Evolutionary conservation across 2,888 invertebrate species (phyloP), one percentile per base, ranked within the genome.

Genomic region (Platynereis dumerilii): DNA sequence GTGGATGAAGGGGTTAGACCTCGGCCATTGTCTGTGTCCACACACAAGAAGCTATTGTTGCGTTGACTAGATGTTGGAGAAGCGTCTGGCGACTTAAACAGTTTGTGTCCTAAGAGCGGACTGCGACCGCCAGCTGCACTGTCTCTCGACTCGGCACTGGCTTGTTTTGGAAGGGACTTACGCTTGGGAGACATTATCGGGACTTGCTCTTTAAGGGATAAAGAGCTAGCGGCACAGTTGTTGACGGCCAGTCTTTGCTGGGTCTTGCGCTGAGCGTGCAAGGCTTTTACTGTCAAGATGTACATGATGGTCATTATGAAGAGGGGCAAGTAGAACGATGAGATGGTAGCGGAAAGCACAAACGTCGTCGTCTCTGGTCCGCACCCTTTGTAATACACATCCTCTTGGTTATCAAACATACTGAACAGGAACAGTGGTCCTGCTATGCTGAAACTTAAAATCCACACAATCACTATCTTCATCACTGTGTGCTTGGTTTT

Each of bases 251-350:
- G 58, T 27, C 48, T 64, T 2, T 42, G 58, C 58, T 64, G 58
- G n/a, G 58, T 53, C 27, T 45, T 52, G 2, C 58, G 63, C 64
- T 72, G 72, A 24, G 55, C 48, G n/a, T 65, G 68, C 27, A 75
- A 68, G 2, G 75, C 74, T 24, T 59, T 53, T 26, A 75, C 72
- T 2, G 75, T 75, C 52, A 75, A 69, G 10, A 72, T 66, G 65
- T 75, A 76, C 67, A 72, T 75, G 58, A 74, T 66, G 12, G 71
- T 72, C 75, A 75, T 75, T 59, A 75, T 75, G 26, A 75, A 65
- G 48, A 75, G 65, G 5, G 75, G 75, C 39, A 76, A 60, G 57
- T 73, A 72, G 65, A 75, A 75, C 2, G 75, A 72, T 3, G 69
- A 70, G 22, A 72, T 71, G 12, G 73, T 72, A 2, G 75, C 71